Evolutionary conservation across 1,140 invertebrate species (phyloP).

Genomic region (Sitodiplosis mosellana): DNA sequence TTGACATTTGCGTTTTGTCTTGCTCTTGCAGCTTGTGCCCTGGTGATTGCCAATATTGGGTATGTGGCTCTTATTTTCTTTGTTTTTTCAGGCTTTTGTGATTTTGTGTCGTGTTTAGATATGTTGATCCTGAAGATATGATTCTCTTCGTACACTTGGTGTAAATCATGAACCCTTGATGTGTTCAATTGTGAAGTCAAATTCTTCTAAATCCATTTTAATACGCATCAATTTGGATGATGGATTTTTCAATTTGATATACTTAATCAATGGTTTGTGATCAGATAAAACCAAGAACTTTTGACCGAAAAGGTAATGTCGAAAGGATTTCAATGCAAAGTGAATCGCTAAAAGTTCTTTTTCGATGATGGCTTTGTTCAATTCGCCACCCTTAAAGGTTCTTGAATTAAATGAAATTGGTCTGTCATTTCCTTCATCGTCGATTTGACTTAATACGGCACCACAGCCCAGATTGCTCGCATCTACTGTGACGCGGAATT

Average conservation of each 20-base stretch:
- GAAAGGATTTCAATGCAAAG: background rate
- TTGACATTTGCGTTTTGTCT: no score
- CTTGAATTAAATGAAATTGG: background rate
- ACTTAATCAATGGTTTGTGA: constrained; percentile 21
- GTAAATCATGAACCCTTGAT: background rate
- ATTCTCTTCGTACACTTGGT: no score
- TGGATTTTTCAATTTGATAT: constrained; percentile 7
- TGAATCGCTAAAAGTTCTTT: constrained; percentile 10
- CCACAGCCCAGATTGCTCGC: constrained; percentile 18
- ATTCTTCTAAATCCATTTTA: no score
- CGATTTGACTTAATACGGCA: constrained; percentile 15
- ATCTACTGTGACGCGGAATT: no score
- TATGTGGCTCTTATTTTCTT: no score
- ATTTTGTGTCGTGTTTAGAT: no score
- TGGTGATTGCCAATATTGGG: no score
- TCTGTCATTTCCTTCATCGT: background rate
- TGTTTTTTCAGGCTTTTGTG: no score
- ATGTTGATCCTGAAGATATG: no score
- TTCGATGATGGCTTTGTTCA: constrained; percentile 9
- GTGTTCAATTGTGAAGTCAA: no score
- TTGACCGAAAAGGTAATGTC: background rate
- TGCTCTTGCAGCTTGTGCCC: no score
- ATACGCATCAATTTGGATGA: background rate
- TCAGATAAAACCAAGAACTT: no score
- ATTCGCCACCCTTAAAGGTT: background rate